These are phyloP conservation scores for Pemphredon lugubris DNA, from an alignment of 2,888 invertebrate genomes.

Conservation along the genomic window DNA sequence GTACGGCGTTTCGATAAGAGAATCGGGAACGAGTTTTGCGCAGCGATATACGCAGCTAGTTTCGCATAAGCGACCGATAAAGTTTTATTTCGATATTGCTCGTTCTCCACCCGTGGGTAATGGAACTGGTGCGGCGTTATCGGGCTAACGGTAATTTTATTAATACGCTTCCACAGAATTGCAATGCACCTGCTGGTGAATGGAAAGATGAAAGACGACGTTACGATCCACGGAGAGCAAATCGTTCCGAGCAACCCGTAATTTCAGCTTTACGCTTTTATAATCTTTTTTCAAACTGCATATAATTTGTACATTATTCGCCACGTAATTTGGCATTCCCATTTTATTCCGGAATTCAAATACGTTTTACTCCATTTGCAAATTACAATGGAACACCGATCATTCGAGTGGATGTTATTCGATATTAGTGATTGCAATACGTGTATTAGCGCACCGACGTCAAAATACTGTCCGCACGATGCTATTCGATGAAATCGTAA, in stretches of 20 bases:
- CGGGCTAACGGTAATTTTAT: constrained; percentile 54
- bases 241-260: constrained; percentile 41
- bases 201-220: constrained; percentile 35
- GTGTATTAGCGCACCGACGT: too few relatives aligned
- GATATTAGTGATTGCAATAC: too few relatives aligned
- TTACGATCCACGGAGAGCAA: constrained; percentile 39
- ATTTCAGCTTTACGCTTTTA: constrained; percentile 30
- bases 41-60: constrained; percentile 49
- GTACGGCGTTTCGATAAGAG: constrained; percentile 43
- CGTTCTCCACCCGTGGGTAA: constrained; percentile 22
- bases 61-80: constrained; percentile 50
- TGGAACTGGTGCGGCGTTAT: constrained; percentile 43
- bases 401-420: too few relatives aligned
- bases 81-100: constrained; percentile 39
- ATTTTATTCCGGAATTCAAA: constrained; percentile 27
- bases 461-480: too few relatives aligned
- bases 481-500: too few relatives aligned
- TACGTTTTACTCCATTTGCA: background rate
- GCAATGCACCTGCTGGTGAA: constrained; percentile 40
- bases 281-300: constrained; percentile 25
- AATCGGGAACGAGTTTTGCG: constrained; percentile 37
- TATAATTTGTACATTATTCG: constrained; percentile 10
- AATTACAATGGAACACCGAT: background rate
- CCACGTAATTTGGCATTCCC: constrained; percentile 12
- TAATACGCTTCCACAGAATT: constrained; percentile 48